Conservation (phyloP, 2,888 invertebrate genomes). For the Drosophila peninsularis region DNA sequence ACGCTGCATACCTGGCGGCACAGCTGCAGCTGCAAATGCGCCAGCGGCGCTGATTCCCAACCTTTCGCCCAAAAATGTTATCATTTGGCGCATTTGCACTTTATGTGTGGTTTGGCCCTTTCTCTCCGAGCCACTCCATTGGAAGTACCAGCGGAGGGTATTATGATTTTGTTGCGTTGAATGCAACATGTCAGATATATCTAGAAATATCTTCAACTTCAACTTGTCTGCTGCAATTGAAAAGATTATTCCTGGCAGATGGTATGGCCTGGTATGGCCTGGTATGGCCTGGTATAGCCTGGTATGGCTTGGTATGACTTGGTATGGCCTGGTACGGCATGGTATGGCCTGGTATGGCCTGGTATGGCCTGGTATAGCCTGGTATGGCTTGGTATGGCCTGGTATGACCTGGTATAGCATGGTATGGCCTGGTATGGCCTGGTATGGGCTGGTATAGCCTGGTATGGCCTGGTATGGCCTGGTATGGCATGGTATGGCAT, state of each 20-base stretch:
- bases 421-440: neutral
- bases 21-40: slow-evolving; percentile 16
- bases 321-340: neutral
- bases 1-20: slow-evolving; percentile 10
- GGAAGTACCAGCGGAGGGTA: neutral
- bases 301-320: no score
- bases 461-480: neutral
- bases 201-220: no score
- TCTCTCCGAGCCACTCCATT: neutral
- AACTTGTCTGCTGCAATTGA: no score
- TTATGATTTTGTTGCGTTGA: no score
- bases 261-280: neutral
- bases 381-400: neutral
- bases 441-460: neutral
- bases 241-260: neutral
- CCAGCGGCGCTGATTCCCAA: slow-evolving; percentile 8
- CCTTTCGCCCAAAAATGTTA: slow-evolving; percentile 53
- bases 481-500: neutral
- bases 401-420: neutral
- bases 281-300: neutral
- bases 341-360: neutral
- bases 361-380: neutral
- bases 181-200: neutral
- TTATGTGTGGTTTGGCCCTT: slow-evolving; percentile 26
- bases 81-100: slow-evolving; percentile 72